phyloP scores from a whole-genome alignment of 2,113 vertebrate species.

The Eidolon helvum region DNA sequence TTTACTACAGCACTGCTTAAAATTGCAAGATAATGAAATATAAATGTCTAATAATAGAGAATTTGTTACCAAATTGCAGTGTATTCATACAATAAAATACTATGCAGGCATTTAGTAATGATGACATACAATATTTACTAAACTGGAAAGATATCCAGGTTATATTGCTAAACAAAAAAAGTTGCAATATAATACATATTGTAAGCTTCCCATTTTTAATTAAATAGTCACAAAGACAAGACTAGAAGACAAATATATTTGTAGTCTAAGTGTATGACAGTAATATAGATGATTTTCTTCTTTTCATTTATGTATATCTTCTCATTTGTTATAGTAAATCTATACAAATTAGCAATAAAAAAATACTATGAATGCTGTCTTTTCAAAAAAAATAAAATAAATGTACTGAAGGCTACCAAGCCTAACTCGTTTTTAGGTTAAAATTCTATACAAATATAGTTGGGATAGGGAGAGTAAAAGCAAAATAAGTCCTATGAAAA shows the following conservation, averaged over 20 bases:
- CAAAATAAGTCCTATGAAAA: not conserved
- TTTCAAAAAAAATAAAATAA: not conserved
- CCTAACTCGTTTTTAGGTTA: not conserved
- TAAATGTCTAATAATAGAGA: not conserved
- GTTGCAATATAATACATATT: not conserved
- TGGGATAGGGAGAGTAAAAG: not conserved
- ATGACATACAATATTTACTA: not conserved
- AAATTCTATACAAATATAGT: not conserved
- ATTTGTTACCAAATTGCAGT: not conserved
- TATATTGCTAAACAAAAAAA: not conserved
- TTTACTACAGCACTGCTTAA: not conserved
- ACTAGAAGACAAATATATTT: not conserved
- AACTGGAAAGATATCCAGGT: not conserved
- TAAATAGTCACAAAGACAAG: not conserved
- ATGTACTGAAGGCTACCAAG: not conserved
- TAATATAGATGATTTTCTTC: not conserved
- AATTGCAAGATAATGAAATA: slow-evolving; percentile 23
- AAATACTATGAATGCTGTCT: not conserved
- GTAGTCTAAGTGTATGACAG: not conserved
- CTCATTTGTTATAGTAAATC: not conserved
- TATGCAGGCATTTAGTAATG: not conserved
- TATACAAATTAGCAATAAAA: not conserved
- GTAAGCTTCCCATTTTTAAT: not conserved
- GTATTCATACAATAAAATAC: not conserved
- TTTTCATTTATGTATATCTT: not conserved